Evolutionary conservation across 2,113 vertebrate species (phyloP).

Genomic region (Empidonax alnorum): DNA sequence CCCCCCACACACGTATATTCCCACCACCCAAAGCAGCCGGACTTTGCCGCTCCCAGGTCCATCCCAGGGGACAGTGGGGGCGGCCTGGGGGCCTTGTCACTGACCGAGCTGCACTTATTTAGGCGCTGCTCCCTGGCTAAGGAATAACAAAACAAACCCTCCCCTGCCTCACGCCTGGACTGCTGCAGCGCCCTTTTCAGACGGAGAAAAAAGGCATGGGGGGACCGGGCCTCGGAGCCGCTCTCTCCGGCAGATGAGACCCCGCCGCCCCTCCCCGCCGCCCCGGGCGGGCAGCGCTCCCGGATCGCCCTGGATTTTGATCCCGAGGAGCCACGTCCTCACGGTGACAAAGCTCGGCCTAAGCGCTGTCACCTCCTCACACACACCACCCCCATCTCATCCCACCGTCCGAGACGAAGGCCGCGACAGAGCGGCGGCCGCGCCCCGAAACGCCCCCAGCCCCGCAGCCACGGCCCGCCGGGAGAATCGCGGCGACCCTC

Average conservation of each 20-base stretch:
- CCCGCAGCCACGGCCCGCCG: background rate
- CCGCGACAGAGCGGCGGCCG: background rate
- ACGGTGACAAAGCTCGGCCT: background rate
- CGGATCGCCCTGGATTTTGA: background rate
- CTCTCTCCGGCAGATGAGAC: background rate
- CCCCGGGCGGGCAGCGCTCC: background rate
- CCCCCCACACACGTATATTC: rapidly evolving
- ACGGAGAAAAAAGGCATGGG: background rate
- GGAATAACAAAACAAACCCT: background rate
- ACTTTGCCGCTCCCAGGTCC: rapidly evolving
- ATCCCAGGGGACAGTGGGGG: rapidly evolving
- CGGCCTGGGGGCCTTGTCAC: background rate
- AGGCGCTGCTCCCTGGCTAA: background rate
- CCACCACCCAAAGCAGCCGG: background rate
- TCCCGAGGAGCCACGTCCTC: background rate
- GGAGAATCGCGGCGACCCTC: background rate
- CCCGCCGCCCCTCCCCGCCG: background rate
- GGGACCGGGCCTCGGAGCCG: background rate
- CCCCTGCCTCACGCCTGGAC: background rate
- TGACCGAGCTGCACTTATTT: rapidly evolving
- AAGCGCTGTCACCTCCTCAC: background rate
- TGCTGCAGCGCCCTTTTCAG: background rate
- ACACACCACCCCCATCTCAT: background rate
- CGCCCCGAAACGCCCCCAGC: background rate
- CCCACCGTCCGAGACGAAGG: background rate